Evolutionary conservation across 2,888 invertebrate species (phyloP).

Genomic region (Escarpia spicata): DNA sequence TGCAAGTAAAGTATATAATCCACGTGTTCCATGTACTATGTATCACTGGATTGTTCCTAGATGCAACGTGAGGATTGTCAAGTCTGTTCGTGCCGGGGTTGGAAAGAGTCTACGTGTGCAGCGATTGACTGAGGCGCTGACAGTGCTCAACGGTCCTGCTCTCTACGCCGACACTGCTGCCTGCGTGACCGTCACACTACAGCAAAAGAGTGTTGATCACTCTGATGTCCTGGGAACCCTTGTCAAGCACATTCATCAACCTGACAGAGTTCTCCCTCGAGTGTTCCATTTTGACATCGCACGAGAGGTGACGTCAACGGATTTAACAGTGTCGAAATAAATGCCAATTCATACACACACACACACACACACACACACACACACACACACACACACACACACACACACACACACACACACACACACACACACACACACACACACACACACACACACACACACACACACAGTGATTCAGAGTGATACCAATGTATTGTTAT

Average conservation of each 20-base stretch:
- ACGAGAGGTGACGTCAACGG: conserved; percentile 42
- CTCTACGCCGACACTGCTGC: not conserved
- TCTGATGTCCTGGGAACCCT: conserved; percentile 29
- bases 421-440: not conserved
- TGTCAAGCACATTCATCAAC: conserved; percentile 20
- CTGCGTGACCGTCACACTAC: conserved; percentile 34
- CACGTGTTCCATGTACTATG: not conserved
- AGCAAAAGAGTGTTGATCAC: conserved; percentile 25
- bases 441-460: not conserved
- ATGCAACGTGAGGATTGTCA: conserved; percentile 48
- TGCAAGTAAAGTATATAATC: not conserved
- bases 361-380: too few species aligned
- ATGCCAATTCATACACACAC: not conserved
- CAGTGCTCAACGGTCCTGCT: not conserved
- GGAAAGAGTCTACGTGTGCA: conserved; percentile 51
- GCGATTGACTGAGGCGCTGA: conserved; percentile 43
- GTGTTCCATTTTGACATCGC: conserved; percentile 52
- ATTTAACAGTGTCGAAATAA: not conserved
- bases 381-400: too few species aligned
- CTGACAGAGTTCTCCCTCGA: conserved; percentile 37
- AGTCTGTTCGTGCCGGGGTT: conserved; percentile 52
- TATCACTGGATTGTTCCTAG: conserved; percentile 37
- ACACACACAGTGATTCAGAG: not conserved
- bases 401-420: too few species aligned
- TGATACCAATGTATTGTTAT: too few species aligned